These are phyloP conservation scores for Stratiomys singularior DNA, from an alignment of 2,888 invertebrate species.

Conservation along the genomic window DNA sequence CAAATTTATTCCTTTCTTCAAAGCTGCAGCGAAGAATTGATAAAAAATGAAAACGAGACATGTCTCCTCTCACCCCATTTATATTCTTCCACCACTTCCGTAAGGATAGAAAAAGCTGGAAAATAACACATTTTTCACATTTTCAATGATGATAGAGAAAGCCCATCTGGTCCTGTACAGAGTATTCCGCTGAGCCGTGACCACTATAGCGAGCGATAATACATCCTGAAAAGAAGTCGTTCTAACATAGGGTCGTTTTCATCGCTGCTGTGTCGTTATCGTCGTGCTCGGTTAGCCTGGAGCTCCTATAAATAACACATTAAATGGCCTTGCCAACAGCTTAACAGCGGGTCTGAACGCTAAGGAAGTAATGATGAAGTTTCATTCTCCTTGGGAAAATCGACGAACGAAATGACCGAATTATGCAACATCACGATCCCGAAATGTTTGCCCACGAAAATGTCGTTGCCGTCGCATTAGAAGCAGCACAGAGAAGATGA, in stretches of 20 bases:
- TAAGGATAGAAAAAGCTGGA: no score
- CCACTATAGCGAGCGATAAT: neutral
- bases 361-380: slow-evolving; percentile 25
- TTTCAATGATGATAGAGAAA: slow-evolving; percentile 34
- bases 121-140: slow-evolving; percentile 15
- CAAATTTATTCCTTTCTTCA: no score
- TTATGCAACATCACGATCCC: slow-evolving; percentile 39
- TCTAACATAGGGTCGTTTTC: neutral
- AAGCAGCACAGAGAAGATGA: neutral
- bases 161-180: neutral
- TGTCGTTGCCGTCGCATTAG: neutral
- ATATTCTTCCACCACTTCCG: no score
- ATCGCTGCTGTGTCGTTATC: neutral
- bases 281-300: neutral
- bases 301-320: slow-evolving; percentile 37
- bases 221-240: slow-evolving; percentile 6
- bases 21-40: no score
- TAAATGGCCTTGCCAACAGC: slow-evolving; percentile 35
- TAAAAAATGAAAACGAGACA: no score
- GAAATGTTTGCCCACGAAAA: slow-evolving; percentile 39
- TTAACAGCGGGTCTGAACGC: neutral
- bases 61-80: no score
- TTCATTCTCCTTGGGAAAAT: slow-evolving; percentile 11
- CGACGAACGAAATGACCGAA: slow-evolving; percentile 35
- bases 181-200: neutral